Conservation (phyloP, 2,113 vertebrate species). For the Ochotona princeps region DNA sequence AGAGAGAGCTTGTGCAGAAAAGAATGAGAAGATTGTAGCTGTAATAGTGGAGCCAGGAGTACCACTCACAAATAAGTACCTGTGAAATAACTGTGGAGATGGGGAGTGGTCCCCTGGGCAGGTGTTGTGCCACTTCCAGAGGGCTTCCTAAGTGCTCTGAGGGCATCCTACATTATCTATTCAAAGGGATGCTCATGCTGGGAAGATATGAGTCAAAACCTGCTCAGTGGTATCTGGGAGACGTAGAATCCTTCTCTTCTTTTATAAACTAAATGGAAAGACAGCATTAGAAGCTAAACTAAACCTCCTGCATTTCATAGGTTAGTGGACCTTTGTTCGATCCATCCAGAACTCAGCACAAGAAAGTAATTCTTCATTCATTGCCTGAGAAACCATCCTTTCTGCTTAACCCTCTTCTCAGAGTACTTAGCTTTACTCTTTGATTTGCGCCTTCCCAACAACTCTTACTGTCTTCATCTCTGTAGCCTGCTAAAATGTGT, state of each 20-base stretch:
- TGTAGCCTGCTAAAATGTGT: background rate
- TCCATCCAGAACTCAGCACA: background rate
- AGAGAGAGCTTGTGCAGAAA: conserved; percentile 16
- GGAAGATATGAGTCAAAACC: background rate
- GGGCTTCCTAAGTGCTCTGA: conserved; percentile 23
- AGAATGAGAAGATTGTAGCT: background rate
- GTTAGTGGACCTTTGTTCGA: background rate
- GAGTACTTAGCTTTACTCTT: background rate
- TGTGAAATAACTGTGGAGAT: background rate
- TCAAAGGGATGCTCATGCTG: background rate
- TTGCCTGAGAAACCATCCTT: background rate
- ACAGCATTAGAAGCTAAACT: background rate
- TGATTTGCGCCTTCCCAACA: background rate
- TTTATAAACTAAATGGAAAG: conserved; percentile 17
- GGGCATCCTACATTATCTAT: background rate
- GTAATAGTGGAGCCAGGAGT: conserved; percentile 20
- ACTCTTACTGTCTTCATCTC: background rate
- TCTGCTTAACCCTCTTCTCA: background rate
- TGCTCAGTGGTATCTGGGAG: conserved; percentile 25
- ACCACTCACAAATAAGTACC: background rate
- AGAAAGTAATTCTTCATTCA: background rate
- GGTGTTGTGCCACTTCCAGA: background rate
- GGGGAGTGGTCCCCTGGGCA: background rate
- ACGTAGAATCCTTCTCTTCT: conserved; percentile 15
- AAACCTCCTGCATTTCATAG: background rate